Evolutionary conservation across 2,797 vertebrate species (phyloP), one percentile per base, ranked within the genome.

Genomic region (Pipistrellus pygmaeus): DNA sequence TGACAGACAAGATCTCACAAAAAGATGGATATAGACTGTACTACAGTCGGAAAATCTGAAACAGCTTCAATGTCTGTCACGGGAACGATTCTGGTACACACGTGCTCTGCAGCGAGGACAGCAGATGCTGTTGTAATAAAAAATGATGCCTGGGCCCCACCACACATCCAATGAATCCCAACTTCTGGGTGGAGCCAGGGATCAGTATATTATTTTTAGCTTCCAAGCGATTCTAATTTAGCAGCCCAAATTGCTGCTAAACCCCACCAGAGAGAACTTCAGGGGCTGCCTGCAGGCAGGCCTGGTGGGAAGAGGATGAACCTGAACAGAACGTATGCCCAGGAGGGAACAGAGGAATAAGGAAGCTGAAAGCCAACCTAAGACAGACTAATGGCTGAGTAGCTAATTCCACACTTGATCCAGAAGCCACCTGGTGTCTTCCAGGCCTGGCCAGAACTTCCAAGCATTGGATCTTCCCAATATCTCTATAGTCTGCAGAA

Each of bases 1-100:
- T 75, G 81, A 89, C 48, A 82, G 80, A 72, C 68, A 20, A 2
- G 64, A 71, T 72, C 86, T 80, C 91, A 75, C 57, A 27, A 44
- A 87, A 76, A 80, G 89, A 91, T 35, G 11, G 64, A 55, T 64
- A 23, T 1, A 90, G 72, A 80, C 72, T 0, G 32, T 23, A 69
- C 7, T 20, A 20, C 0, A 20, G 64, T 35, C 9, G 38, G 81
- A 80, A 91, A 83, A 69, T 48, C 25, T 11, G 64, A n/a, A 55
- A 86, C 17, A 27, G 13, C 69, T 66, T 27, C 30, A 60, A 14
- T 0, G 51, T n/a, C 71, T 66, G 62, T 66, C 66, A 38, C 0
- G 38, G 83, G 75, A 51, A 51, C 6, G 53, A 25, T 30, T 25
- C 38, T 41, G 32, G 27, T 11, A 25, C 6, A 18, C 25, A 64